Conservation (phyloP, 2,888 invertebrate species). For the Catocala nupta region DNA sequence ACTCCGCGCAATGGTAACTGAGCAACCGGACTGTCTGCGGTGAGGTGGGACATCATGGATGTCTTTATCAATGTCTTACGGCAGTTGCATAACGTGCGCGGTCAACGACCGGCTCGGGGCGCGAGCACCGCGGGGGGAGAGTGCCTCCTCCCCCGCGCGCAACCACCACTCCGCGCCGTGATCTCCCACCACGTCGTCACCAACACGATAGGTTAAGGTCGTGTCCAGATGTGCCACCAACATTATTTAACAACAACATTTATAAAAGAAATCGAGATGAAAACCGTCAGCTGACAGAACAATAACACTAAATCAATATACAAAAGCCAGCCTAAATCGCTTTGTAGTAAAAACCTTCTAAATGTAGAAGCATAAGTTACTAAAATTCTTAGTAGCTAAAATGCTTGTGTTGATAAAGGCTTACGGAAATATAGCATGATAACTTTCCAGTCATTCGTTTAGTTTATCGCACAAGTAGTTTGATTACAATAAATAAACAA, state of each 20-base stretch:
- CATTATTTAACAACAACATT: slow-evolving; percentile 17
- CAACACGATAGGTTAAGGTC: slow-evolving; percentile 41
- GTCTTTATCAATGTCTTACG: slow-evolving; percentile 60
- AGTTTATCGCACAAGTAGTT: too few species aligned
- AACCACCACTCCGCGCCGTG: slow-evolving; percentile 19
- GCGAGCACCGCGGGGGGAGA: slow-evolving; percentile 37
- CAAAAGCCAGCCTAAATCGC: background rate
- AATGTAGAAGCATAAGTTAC: too few species aligned
- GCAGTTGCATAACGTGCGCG: slow-evolving; percentile 64
- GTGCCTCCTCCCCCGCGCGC: slow-evolving; percentile 32
- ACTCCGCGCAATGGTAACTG: slow-evolving; percentile 13
- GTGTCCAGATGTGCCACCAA: slow-evolving; percentile 33
- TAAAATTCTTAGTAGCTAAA: too few species aligned
- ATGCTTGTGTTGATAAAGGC: too few species aligned
- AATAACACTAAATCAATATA: background rate
- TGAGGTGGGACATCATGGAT: slow-evolving; percentile 45
- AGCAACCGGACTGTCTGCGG: slow-evolving; percentile 32
- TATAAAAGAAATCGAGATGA: slow-evolving; percentile 42
- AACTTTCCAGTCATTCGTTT: too few species aligned
- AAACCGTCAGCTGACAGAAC: slow-evolving; percentile 31
- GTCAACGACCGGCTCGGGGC: slow-evolving; percentile 54
- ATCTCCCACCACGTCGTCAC: slow-evolving; percentile 48
- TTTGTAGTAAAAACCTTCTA: too few species aligned
- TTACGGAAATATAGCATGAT: too few species aligned
- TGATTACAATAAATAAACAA: too few species aligned